Percentiles rank a stretch among this genome's conserved stretches.
Conservation (phyloP, 2,113 vertebrate species). For the Xerus inauris region DNA sequence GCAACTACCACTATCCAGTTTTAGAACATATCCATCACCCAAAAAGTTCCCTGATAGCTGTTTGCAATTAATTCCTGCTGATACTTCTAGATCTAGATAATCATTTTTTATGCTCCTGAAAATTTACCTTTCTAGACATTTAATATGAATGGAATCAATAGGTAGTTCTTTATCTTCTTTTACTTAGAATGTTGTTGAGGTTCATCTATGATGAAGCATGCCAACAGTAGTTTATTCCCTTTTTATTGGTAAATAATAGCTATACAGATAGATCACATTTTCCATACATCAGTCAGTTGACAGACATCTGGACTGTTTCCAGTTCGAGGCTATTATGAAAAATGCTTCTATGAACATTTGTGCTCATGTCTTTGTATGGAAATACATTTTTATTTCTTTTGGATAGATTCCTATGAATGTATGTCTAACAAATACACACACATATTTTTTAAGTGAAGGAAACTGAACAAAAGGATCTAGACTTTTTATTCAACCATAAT, state of each 20-base stretch:
- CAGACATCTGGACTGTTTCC: background rate
- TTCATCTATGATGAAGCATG: background rate
- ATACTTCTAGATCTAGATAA: background rate
- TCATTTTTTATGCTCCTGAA: background rate
- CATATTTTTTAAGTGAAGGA: background rate
- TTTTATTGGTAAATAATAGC: background rate
- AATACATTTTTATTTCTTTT: background rate
- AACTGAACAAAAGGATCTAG: background rate
- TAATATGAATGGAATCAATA: background rate
- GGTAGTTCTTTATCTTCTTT: background rate
- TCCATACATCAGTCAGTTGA: background rate
- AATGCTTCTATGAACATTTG: background rate
- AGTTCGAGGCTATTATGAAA: background rate
- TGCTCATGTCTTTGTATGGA: background rate
- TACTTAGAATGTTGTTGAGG: background rate
- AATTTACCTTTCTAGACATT: background rate
- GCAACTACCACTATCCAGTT: background rate
- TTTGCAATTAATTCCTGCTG: background rate
- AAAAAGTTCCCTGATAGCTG: background rate
- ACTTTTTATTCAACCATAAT: too few relatives aligned
- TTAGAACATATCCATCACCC: background rate
- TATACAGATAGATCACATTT: background rate
- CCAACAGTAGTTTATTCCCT: background rate
- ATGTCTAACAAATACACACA: background rate
- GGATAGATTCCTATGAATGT: background rate